Evolutionary conservation across 1,140 invertebrate genomes (phyloP), one percentile per base, ranked within the genome.

Genomic region (Tribolium madens): DNA sequence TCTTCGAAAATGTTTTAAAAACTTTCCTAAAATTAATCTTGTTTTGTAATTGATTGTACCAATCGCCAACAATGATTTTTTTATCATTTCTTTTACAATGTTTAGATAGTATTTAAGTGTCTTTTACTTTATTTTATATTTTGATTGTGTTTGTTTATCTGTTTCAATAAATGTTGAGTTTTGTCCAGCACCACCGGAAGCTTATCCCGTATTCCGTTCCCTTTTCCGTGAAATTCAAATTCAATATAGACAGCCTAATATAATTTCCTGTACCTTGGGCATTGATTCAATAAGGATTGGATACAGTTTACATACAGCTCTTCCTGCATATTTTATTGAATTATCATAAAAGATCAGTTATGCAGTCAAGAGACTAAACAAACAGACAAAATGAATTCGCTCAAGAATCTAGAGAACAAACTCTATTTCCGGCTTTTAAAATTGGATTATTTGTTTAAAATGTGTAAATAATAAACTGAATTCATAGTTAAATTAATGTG

Each of bases 231-330:
- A 33, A 21, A 64, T 64, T 64, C 12, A 64, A 64, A 64, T 64
- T 64, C 57, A 33, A 64, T 64, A 64, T 64, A 12, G 21, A 2
- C n/a, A 33, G 6, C n/a, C 57, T 64, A 64, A 64, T 26, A 12
- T 33, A 64, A 64, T 64, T 64, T 64, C 57, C 57, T 33, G 21
- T 57, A 57, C 52, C 52, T 57, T 57, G 15, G 52, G 26, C 57
- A n/a, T 64, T 64, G 57, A 64, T 64, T 64, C 26, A 64, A 64
- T 64, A 64, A 64, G 57, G 57, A 33, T 64, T 64, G 57, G 57
- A 31, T 64, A 26, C 57, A 64, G 57, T 64, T 64, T 64, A 64
- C 57, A 64, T 64, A 64, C 31, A 31, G 52, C 18, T 57, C 52
- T 57, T 42, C 36, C 52, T 57, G 57, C 57, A 64, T 64, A 64